Base-by-base conservation (phyloP, 35 echinoderm and acorn worm species). In the Ptychodera flava region DNA sequence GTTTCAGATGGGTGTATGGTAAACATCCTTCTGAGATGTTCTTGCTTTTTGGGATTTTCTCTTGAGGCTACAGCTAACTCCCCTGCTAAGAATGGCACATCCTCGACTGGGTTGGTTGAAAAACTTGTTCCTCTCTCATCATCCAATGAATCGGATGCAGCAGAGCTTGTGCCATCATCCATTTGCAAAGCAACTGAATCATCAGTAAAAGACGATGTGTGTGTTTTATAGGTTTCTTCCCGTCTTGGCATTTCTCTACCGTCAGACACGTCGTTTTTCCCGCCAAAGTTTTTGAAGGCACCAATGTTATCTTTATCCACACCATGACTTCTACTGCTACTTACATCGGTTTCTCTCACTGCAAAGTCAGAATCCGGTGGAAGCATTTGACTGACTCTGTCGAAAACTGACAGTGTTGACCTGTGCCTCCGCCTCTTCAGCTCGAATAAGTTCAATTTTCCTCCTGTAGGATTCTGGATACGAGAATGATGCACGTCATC, bases 1-100 rank as follows among this genome's bases (percentile, higher is more conserved):
- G 29, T 77, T 28, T 77, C 82, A 0, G 33, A 37, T 16, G 90
- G 89, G 37, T 88, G 38, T 32, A 95, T 78, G 31, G 78, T 53
- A 29, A 95, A 79, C 28, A 93, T 78, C 28, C 78, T 78, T 31
- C 82, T 80, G n/a, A 95, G 38, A 34, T 81, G 36, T 33, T 85
- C 90, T 85, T 91, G 81, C 29, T 82, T 85, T 79, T 95, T 95
- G 36, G 91, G 80, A 83, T 95, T 91, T 45, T 95, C 90, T 83
- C 77, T 89, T n/a, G 83, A 37, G 30, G 85, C 86, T 22, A 91
- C 38, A 1, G 89, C 81, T 36, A 89, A 85, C 76, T 95, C 93
- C 16, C 90, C 90, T 12, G 45, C 45, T 22, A 64, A 12, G 45
- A 64, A 64, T 64, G 45, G 45, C 45, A 64, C 45, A 64, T n/a